Percentiles rank a stretch among this genome's conserved stretches.
phyloP scores from a whole-genome alignment of 2,113 vertebrate species.

The Myrmecobius fasciatus region DNA sequence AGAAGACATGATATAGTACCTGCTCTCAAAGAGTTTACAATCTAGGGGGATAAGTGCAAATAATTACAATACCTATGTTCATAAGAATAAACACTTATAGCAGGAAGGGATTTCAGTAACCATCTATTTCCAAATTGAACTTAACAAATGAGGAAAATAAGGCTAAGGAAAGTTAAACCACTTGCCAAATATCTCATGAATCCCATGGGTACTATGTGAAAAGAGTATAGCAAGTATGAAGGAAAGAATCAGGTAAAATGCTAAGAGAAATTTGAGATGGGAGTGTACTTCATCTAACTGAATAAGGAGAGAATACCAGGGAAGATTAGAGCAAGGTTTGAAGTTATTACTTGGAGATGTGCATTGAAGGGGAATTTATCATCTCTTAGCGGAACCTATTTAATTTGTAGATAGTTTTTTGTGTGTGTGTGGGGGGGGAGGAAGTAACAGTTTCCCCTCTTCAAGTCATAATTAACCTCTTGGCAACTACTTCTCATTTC shows the following conservation, averaged over 20 bases:
- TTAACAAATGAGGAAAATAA: slow-evolving; percentile 35
- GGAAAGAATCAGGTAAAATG: slow-evolving; percentile 2
- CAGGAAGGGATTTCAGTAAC: background rate
- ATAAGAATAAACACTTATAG: background rate
- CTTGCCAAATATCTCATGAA: background rate
- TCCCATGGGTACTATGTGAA: background rate
- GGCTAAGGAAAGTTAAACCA: background rate
- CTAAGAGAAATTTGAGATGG: background rate
- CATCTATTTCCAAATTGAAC: background rate
- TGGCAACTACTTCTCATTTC: background rate
- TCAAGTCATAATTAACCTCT: background rate
- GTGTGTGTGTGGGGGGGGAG: too few species aligned
- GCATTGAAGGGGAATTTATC: background rate
- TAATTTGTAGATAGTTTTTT: background rate
- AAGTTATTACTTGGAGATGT: background rate
- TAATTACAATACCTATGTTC: too few species aligned
- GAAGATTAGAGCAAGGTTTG: background rate
- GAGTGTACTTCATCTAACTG: background rate
- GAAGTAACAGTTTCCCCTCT: background rate
- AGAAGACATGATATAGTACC: too few species aligned
- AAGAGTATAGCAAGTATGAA: background rate
- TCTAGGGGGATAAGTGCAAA: too few species aligned
- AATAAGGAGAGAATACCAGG: background rate
- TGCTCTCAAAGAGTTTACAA: too few species aligned
- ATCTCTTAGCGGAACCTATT: background rate